phyloP scores from a whole-genome alignment of 2,113 vertebrate genomes.

The Phaetusa simplex region DNA sequence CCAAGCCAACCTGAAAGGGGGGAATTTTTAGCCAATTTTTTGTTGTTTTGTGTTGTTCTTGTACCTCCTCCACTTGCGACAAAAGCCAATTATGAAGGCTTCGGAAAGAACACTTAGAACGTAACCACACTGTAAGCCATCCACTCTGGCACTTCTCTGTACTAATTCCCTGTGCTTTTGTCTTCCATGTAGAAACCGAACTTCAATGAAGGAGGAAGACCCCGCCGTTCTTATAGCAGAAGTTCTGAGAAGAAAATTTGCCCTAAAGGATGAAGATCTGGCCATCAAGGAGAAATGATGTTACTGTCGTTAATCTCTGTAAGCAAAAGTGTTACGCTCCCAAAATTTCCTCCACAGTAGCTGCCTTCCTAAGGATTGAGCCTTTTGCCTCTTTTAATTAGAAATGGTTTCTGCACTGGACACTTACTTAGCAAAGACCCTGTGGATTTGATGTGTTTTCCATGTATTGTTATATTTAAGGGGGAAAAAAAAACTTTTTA shows the following conservation, averaged over 20 bases:
- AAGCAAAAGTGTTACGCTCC: conserved; percentile 18
- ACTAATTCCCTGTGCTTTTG: neutral
- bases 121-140: neutral
- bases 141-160: neutral
- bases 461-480: conserved; percentile 26
- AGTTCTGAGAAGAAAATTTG: conserved; percentile 92
- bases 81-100: neutral
- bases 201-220: conserved; percentile 89
- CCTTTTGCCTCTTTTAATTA: conserved; percentile 37
- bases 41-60: neutral
- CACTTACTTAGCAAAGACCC: neutral
- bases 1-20: fast-evolving
- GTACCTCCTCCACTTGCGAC: neutral
- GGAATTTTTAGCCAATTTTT: neutral
- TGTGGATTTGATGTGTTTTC: conserved; percentile 2
- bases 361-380: conserved; percentile 60
- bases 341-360: conserved; percentile 24
- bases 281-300: conserved; percentile 78
- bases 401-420: conserved; percentile 19
- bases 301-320: neutral
- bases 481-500: neutral
- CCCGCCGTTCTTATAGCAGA: conserved; percentile 92
- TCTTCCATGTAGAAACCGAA: conserved; percentile 75
- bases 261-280: conserved; percentile 89
- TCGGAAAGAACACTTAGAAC: neutral